Base-by-base conservation (phyloP, 2,113 vertebrate species). In the Clupea harengus region DNA sequence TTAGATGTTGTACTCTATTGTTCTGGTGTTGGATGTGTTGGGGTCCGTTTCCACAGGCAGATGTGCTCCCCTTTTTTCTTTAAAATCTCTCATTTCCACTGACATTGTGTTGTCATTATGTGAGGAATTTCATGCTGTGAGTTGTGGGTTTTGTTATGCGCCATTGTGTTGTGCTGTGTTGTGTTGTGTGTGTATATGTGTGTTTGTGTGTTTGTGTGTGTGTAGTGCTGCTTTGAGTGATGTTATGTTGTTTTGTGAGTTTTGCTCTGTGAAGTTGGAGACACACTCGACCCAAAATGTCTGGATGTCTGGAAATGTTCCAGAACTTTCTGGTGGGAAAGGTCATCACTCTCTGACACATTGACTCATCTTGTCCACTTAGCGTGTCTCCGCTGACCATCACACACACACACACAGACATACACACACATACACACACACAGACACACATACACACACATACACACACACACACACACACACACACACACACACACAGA, bases 301-400 rank as follows among this genome's bases (percentile, higher is more conserved):
- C 64, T 72, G 28, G n/a, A 1, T 7, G 25, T 72, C 25, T 72
- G 64, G 64, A 72, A 25, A 32, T 32, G 25, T 72, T 72, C 64
- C 64, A 72, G 25, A 72, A 28, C 25, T 25, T 72, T 72, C 64
- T 32, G 64, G 28, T 1, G 64, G 11, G n/a, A 72, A 72, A 72
- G 64, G 64, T 72, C 64, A 72, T 72, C 64, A 72, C 64, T 72
- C 64, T 72, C 64, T 72, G 25, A 64, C 57, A 28, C 32, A 72
- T 32, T 72, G 64, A 72, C n/a, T 72, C 64, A 32, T 72, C 10
- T 3, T 72, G 64, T 72, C n/a, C 11, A 32, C 64, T 72, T 28
- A 64, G 57, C 6, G 57, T 64, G 57, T 64, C 57, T 64, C 22
- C 9, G 57, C 57, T 64, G 22, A 10, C 28, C 64, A 28, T 72